Percentiles rank a stretch among this genome's conserved stretches.
Evolutionary conservation across 2,888 invertebrate genomes (phyloP).

Genomic region (Erebia epiphron): DNA sequence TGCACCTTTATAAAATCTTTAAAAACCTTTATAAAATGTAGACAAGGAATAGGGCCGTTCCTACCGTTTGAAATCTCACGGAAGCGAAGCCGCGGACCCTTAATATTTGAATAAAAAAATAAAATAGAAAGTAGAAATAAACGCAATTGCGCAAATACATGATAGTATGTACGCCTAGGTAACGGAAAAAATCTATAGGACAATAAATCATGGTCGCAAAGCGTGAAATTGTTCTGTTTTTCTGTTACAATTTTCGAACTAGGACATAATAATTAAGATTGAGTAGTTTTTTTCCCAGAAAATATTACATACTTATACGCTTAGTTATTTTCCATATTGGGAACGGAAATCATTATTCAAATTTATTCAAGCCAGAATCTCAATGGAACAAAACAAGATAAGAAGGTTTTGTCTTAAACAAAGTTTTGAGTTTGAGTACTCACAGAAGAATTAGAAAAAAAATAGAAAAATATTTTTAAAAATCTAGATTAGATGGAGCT

Average conservation of each 20-base stretch:
- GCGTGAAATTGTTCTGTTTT: slow-evolving; percentile 1
- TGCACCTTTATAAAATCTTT: too few relatives aligned
- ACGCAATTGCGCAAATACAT: background rate
- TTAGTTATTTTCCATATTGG: slow-evolving; percentile 29
- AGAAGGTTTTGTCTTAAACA: slow-evolving; percentile 33
- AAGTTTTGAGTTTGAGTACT: background rate
- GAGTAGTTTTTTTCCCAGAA: background rate
- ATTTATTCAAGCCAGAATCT: slow-evolving; percentile 55
- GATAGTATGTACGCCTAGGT: background rate
- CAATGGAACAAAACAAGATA: slow-evolving; percentile 37
- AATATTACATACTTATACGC: background rate
- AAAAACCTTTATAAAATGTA: too few relatives aligned
- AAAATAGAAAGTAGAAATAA: background rate
- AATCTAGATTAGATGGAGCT: slow-evolving; percentile 41
- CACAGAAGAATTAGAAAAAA: background rate
- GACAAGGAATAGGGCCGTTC: too few relatives aligned
- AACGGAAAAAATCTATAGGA: background rate
- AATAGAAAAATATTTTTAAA: background rate
- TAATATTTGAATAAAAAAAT: too few relatives aligned
- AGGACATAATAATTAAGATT: background rate
- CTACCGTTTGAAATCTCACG: too few relatives aligned
- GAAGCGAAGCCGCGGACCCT: too few relatives aligned
- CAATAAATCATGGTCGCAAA: background rate
- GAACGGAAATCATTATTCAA: slow-evolving; percentile 54
- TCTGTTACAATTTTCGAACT: background rate